phyloP scores from a whole-genome alignment of 2,113 vertebrate genomes.

The Eurypyga helias region DNA sequence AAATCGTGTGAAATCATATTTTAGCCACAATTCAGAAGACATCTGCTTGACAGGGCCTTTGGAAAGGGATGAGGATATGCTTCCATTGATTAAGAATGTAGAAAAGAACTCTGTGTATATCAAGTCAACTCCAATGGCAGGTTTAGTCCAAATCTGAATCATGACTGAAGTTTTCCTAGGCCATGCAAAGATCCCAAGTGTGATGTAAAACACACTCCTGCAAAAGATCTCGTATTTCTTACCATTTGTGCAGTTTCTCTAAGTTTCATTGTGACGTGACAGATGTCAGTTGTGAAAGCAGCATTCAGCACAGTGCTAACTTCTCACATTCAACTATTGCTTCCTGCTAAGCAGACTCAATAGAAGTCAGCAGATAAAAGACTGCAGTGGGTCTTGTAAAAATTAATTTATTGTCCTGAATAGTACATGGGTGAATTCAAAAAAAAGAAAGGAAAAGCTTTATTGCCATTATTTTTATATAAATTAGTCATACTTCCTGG shows the following conservation, averaged over 20 bases:
- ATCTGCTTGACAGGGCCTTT: neutral
- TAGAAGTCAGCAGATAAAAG: neutral
- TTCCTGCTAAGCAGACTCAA: neutral
- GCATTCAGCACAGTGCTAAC: neutral
- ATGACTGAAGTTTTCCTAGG: neutral
- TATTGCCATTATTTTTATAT: neutral
- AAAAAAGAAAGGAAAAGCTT: neutral
- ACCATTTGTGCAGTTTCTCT: neutral
- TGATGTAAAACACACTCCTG: neutral
- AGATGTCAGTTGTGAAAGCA: neutral
- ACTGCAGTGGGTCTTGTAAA: neutral
- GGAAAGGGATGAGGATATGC: neutral
- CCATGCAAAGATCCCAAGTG: neutral
- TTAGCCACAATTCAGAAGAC: neutral
- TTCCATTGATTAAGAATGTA: neutral
- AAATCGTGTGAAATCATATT: neutral
- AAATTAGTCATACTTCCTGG: neutral
- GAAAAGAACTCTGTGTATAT: neutral
- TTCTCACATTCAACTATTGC: neutral
- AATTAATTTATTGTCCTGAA: neutral
- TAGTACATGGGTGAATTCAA: neutral
- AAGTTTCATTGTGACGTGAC: neutral
- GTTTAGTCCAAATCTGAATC: neutral
- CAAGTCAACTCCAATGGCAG: neutral
- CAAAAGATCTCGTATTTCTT: neutral